Percentiles rank a stretch among this genome's conserved stretches.
Conservation (phyloP, 2,888 invertebrate species). For the Biston betularia region DNA sequence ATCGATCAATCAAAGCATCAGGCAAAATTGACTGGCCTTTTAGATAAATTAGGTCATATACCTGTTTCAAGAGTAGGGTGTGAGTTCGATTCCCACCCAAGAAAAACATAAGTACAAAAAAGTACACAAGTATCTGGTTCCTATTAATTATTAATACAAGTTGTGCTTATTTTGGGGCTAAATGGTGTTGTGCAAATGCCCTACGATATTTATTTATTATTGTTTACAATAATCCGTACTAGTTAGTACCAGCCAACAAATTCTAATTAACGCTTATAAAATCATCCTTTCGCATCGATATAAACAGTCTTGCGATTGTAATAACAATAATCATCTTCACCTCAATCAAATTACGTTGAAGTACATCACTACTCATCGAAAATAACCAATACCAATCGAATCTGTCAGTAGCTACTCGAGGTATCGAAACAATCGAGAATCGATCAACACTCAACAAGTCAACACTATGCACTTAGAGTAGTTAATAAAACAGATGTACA, state of each 20-base stretch:
- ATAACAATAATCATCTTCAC: conserved; percentile 18
- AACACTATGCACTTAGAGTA: conserved; percentile 35
- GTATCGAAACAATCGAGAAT: conserved; percentile 35
- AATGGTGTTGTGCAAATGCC: no score
- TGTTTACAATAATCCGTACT: no score
- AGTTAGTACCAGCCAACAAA: not conserved
- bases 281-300: not conserved
- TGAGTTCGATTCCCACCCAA: no score
- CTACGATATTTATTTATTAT: no score
- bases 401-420: conserved; percentile 43
- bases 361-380: conserved; percentile 36
- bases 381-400: conserved; percentile 36
- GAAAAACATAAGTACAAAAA: no score
- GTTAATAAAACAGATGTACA: conserved; percentile 32
- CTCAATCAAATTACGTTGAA: conserved; percentile 26
- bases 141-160: no score
- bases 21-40: no score
- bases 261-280: not conserved
- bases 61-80: no score
- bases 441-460: conserved; percentile 33
- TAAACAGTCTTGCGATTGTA: not conserved
- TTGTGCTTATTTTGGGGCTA: no score
- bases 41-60: no score
- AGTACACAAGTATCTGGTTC: no score
- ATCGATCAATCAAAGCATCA: no score